Conservation (phyloP, 2,113 vertebrate species). For the Callaeas wilsoni region DNA sequence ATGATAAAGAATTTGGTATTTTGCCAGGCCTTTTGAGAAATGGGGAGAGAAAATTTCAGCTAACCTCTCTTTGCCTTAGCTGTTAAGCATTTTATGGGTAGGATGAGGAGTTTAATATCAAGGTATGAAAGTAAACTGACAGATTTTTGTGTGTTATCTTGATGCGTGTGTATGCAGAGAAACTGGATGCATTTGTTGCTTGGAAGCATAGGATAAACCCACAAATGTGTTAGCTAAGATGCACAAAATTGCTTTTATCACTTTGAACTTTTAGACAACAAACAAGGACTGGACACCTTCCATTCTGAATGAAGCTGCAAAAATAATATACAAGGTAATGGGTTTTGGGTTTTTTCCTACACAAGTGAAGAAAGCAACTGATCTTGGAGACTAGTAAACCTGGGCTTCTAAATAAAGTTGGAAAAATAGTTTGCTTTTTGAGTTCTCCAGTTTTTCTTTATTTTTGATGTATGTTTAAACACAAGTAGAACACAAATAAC, state of each 20-base stretch:
- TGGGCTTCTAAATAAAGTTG: neutral
- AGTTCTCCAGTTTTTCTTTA: neutral
- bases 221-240: neutral
- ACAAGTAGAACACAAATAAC: neutral
- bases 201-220: neutral
- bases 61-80: neutral
- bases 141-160: neutral
- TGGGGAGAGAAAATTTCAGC: neutral
- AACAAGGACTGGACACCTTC: constrained; percentile 90
- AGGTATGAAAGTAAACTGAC: neutral
- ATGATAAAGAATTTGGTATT: neutral
- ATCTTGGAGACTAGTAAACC: neutral
- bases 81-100: neutral
- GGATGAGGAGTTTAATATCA: neutral
- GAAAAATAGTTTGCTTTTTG: neutral
- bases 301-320: constrained; percentile 90
- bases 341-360: neutral
- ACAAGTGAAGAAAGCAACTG: neutral
- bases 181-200: neutral
- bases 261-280: constrained; percentile 79
- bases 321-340: constrained; percentile 94
- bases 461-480: neutral
- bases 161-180: neutral
- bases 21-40: neutral
- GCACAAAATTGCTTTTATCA: neutral